Evolutionary conservation across 2,113 vertebrate genomes (phyloP).

Genomic region (Equus przewalskii): DNA sequence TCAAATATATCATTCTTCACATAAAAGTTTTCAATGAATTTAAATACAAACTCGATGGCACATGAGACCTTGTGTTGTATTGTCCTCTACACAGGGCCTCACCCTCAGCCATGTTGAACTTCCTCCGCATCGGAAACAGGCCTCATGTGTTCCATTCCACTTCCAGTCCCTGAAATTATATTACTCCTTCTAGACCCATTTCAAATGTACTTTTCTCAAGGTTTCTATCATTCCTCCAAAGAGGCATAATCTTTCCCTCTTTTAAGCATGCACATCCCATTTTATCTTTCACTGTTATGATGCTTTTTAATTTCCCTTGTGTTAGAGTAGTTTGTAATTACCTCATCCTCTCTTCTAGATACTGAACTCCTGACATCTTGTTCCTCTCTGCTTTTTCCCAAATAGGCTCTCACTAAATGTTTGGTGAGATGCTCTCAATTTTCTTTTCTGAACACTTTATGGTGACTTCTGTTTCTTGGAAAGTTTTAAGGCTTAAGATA

Average conservation of each 20-base stretch:
- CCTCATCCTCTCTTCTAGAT: not conserved
- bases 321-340: not conserved
- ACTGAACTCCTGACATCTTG: not conserved
- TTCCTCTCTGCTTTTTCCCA: not conserved
- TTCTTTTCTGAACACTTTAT: not conserved
- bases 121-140: not conserved
- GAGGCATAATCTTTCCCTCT: not conserved
- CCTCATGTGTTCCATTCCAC: not conserved
- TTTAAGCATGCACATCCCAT: not conserved
- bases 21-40: not conserved
- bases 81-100: not conserved
- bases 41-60: not conserved
- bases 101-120: not conserved
- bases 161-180: not conserved
- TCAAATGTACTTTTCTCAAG: not conserved
- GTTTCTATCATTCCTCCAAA: not conserved
- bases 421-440: not conserved
- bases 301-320: not conserved
- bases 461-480: not conserved
- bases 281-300: not conserved
- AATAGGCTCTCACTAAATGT: not conserved
- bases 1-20: not conserved
- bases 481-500: not conserved
- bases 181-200: not conserved
- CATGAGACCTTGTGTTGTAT: not conserved